These are phyloP conservation scores for Thunnus thynnus DNA, from an alignment of 2,113 vertebrate genomes.

Conservation along the genomic window DNA sequence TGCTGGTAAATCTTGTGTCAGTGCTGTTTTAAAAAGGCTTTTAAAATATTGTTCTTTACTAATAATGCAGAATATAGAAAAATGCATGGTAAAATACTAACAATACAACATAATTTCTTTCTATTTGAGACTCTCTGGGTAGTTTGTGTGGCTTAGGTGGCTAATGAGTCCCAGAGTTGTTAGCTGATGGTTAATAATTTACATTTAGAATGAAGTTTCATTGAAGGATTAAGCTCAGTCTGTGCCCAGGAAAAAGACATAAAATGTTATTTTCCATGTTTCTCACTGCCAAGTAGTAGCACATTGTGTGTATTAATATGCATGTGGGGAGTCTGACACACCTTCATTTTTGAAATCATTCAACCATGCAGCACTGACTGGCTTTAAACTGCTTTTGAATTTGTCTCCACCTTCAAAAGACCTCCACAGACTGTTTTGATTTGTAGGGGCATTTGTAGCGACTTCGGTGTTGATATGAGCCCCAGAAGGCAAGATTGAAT, in stretches of 20 bases:
- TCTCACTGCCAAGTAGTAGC: conserved; percentile 15
- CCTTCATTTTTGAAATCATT: conserved; percentile 46
- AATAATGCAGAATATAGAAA: neutral
- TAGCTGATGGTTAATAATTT: conserved; percentile 36
- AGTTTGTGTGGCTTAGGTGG: neutral
- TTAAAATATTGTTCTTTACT: neutral
- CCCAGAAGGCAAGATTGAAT: conserved; percentile 1
- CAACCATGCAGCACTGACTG: conserved; percentile 1
- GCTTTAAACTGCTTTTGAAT: conserved; percentile 35
- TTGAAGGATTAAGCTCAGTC: conserved; percentile 1
- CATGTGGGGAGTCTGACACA: conserved; percentile 32
- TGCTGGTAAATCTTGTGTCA: neutral
- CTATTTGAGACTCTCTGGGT: conserved; percentile 1
- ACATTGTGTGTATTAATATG: conserved; percentile 59
- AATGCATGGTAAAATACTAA: neutral
- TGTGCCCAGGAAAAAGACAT: neutral
- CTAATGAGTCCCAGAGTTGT: conserved; percentile 20
- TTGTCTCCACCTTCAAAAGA: conserved; percentile 45
- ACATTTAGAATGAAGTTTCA: conserved; percentile 23
- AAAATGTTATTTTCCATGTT: conserved; percentile 15
- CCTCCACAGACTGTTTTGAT: conserved; percentile 37
- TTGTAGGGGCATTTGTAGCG: conserved; percentile 17
- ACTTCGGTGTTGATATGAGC: neutral
- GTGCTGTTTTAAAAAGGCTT: neutral
- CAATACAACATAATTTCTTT: neutral